Conservation (phyloP, 1,140 invertebrate species). For the Microvelia longipes region DNA sequence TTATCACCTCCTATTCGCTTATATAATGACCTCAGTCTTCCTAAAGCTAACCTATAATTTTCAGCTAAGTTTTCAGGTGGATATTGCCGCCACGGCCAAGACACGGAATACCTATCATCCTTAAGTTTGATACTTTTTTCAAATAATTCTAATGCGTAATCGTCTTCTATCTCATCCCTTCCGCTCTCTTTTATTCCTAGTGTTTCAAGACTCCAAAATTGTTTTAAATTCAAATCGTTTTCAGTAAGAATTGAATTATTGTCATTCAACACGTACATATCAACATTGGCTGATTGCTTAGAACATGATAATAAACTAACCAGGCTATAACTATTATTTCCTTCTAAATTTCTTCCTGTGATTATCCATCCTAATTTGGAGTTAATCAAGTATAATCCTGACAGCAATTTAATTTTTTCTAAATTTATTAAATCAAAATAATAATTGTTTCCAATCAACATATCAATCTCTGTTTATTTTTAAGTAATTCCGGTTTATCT, state of each 20-base stretch:
- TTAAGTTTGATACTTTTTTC: background rate
- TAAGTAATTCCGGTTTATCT: background rate
- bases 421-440: background rate
- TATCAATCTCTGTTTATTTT: background rate
- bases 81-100: too few relatives aligned
- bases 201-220: too few relatives aligned
- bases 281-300: background rate
- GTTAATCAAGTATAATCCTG: background rate
- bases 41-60: too few relatives aligned
- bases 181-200: background rate
- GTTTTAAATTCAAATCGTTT: background rate
- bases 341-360: background rate
- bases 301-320: background rate
- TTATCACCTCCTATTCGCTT: too few relatives aligned
- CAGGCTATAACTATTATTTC: background rate
- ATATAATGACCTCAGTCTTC: too few relatives aligned
- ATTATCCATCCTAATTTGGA: background rate
- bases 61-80: too few relatives aligned
- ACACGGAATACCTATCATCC: too few relatives aligned
- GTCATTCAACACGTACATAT: background rate
- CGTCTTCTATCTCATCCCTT: background rate
- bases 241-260: background rate
- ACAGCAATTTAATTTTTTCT: background rate
- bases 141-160: background rate
- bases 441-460: background rate